Base-by-base conservation (phyloP, 2,113 vertebrate genomes). In the Caretta caretta region DNA sequence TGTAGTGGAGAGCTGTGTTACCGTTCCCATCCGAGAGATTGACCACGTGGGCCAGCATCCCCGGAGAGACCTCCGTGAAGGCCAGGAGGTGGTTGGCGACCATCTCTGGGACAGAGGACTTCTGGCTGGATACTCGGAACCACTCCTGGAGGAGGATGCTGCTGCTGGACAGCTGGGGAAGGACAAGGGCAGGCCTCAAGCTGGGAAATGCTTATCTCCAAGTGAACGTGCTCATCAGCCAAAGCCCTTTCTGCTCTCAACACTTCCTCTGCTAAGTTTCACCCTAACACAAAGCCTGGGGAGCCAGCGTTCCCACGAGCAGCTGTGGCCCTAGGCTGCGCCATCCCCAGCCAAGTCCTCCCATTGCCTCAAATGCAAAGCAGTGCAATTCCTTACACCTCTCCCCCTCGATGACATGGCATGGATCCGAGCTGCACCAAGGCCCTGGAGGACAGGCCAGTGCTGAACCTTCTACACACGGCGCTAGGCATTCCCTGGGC, bases 1-100 rank as follows among this genome's bases (percentile, higher is more conserved):
- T 99, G 98, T 99, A 99, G 98, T 99, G 99, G 51, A 99, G 98
- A 54, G 99, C 99, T 0, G 99, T 99, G 98, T 99, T 99, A 57
- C 99, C 99, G 0, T 99, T 99, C 48, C 99, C 98, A 0, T 99
- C 99, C 0, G 98, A 98, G 98, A 99, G 98, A 98, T 99, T 99
- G 95, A 99, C 98, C 17, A 99, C 97, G 0, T 99, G 98, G 10
- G 97, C 92, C 97, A 99, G 97, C 87, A 99, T 97, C 27, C 97
- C 95, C 0, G 98, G 96, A 0, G 99, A 99, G 95, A 99, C 93
- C 95, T 98, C 98, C 0, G 98, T 98, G 86, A 99, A 98, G 1
- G 99, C 99, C 96, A 99, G 98, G 92, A 99, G 98, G 94, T 99
- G 99, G 93, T 98, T 97, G 0, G 99, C 98, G 1, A 99, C 99